Base-by-base conservation (phyloP, 2,888 invertebrate genomes). In the Dicyrtomina minuta region DNA sequence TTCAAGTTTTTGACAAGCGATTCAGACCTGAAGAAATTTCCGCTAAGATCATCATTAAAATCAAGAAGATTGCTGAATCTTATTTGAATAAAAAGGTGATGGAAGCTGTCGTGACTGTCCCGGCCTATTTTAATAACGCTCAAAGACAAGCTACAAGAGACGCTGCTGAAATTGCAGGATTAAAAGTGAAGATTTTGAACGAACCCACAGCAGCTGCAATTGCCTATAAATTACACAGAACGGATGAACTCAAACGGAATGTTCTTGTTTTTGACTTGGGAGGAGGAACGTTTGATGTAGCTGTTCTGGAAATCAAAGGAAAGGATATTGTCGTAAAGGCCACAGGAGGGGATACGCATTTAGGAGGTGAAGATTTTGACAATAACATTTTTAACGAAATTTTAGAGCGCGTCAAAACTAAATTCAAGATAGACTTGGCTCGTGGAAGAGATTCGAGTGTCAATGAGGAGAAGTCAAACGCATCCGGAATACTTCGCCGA, bases 201-300 rank as follows among this genome's bases (percentile, higher is more conserved):
- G 68, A 68, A 24, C 68, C 68, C 24, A 68, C 68, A 12, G 53
- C 61, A n/a, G 61, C 61, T 2, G 68, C 68, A 1, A 44, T 61
- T 26, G 61, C 68, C 2, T 68, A 61, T 41, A 15, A 51, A n/a
- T 41, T 61, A 8, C 60, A 68, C 2, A 6, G 33, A 8, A 49
- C 60, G 17, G 55, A 39, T 8, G 61, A 61, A 2, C 5, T 43
- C 22, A 33, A 39, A 24, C 60, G 61, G 24, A 33, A 53, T 12
- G 17, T 68, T 10, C 33, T 33, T 8, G 27, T 68, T n/a, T 68
- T 68, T 55, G 68, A 68, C 24, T 26, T 68, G 10, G 68, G 68
- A 15, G 68, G 68, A 1, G 68, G 68, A 13, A 68, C 68, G 6
- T 68, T 68, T 44, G 68, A 68, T 43, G 61, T 68, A 1, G 62